Evolutionary conservation across 2,797 vertebrate genomes (phyloP).

Genomic region (Thunnus albacares): DNA sequence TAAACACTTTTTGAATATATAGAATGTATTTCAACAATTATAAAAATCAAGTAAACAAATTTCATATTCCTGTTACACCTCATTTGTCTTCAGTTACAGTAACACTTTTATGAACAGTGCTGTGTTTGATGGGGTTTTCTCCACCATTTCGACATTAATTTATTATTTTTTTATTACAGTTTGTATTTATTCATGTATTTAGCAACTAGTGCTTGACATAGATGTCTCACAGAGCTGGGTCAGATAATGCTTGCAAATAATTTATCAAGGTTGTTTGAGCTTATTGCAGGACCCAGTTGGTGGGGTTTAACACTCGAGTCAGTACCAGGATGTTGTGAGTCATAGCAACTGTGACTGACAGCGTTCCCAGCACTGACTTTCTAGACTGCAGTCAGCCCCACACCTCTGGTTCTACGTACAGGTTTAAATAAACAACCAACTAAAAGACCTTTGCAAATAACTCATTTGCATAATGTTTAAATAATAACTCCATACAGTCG

Average conservation of each 20-base stretch:
- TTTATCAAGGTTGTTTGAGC: conserved; percentile 54
- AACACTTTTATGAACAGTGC: conserved; percentile 52
- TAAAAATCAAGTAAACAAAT: conserved; percentile 34
- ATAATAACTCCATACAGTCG: conserved; percentile 60
- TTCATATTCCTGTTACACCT: conserved; percentile 54
- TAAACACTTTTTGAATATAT: conserved; percentile 51
- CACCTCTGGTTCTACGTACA: conserved; percentile 42
- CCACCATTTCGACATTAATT: conserved; percentile 79
- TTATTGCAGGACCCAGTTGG: conserved; percentile 23
- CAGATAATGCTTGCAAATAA: conserved; percentile 64
- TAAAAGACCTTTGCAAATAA: conserved; percentile 57
- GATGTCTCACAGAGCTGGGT: conserved; percentile 46
- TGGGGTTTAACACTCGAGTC: conserved; percentile 31
- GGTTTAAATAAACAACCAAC: conserved; percentile 39
- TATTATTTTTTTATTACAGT: conserved; percentile 72
- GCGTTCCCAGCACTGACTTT: conserved; percentile 21
- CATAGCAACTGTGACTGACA: not conserved
- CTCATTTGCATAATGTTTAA: conserved; percentile 56
- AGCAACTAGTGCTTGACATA: conserved; percentile 55
- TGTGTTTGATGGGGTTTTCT: conserved; percentile 60
- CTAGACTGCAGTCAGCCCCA: conserved; percentile 28
- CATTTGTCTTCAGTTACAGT: conserved; percentile 49
- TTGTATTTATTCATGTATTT: conserved; percentile 79
- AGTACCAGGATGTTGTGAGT: conserved; percentile 13
- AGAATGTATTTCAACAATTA: conserved; percentile 65